Evolutionary conservation across 2,113 vertebrate species (phyloP).

Genomic region (Lepus timidus): DNA sequence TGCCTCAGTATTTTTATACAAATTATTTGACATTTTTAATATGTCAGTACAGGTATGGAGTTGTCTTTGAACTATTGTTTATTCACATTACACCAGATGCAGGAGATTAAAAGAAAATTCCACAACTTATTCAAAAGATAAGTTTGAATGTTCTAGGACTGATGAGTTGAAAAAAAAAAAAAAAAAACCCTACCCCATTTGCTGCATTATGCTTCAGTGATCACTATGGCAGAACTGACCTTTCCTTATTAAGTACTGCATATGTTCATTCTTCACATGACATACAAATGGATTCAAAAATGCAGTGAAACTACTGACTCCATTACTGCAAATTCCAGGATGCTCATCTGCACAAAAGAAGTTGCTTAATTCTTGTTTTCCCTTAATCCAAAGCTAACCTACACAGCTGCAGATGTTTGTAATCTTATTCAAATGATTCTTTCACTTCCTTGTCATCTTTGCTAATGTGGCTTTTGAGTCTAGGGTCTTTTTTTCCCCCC

Average conservation of each 20-base stretch:
- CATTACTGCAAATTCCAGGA: constrained; percentile 59
- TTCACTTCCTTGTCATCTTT: constrained; percentile 42
- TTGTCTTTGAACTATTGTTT: constrained; percentile 82
- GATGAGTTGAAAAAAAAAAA: constrained; percentile 76
- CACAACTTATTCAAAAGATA: constrained; percentile 79
- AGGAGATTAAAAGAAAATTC: constrained; percentile 77
- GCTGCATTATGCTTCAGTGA: constrained; percentile 72
- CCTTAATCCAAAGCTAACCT: constrained; percentile 50
- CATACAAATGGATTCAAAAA: constrained; percentile 60
- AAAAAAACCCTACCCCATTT: constrained; percentile 74
- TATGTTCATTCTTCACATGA: constrained; percentile 59
- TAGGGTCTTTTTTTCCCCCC: not conserved
- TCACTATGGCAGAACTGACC: constrained; percentile 70
- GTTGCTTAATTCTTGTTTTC: constrained; percentile 42
- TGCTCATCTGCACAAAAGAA: constrained; percentile 61
- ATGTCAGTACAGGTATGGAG: constrained; percentile 72
- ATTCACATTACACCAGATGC: constrained; percentile 84
- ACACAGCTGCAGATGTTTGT: constrained; percentile 38
- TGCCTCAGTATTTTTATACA: constrained; percentile 43
- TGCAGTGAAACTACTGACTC: not conserved
- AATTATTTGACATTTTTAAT: constrained; percentile 65
- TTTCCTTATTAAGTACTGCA: constrained; percentile 78
- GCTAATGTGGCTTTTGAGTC: not conserved
- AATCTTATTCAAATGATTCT: constrained; percentile 22
- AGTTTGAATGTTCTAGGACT: constrained; percentile 85